Conservation (phyloP, 53 echinoderm and acorn worm genomes). For the Echinarachnius parma region DNA sequence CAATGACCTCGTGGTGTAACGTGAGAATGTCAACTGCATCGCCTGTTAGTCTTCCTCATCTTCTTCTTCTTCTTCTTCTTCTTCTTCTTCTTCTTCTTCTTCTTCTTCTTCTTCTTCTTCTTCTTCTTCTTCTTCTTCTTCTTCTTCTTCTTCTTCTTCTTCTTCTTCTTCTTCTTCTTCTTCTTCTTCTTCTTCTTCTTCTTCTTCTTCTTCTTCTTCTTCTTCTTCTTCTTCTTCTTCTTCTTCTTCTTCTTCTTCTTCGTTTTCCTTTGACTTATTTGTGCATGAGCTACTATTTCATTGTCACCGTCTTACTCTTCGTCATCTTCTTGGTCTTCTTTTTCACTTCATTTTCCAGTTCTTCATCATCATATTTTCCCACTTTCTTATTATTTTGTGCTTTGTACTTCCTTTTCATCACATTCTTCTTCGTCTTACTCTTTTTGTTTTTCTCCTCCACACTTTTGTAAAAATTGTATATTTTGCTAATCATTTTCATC, state of each 20-base stretch:
- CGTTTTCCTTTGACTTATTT: not conserved
- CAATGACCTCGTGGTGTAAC: too few species aligned
- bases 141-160: not conserved
- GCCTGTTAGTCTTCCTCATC: not conserved
- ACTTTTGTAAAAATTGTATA: too few species aligned
- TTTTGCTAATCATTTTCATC: too few species aligned
- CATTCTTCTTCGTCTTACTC: too few species aligned
- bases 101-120: constrained; percentile 6
- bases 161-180: constrained; percentile 3
- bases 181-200: constrained; percentile 5
- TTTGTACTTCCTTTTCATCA: too few species aligned
- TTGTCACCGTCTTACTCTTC: not conserved
- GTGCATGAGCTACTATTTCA: not conserved
- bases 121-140: constrained; percentile 5
- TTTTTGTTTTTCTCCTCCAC: too few species aligned
- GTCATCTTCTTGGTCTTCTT: not conserved
- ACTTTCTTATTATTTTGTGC: too few species aligned
- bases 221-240: not conserved
- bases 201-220: constrained; percentile 6
- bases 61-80: constrained; percentile 5
- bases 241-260: too few species aligned
- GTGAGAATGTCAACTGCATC: not conserved
- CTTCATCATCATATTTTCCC: too few species aligned
- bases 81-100: constrained; percentile 6
- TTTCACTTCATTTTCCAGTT: too few species aligned